Percentiles rank a stretch among this genome's conserved stretches.
Evolutionary conservation across 2,888 invertebrate genomes (phyloP).

Genomic region (Hypselothyrea guttata): DNA sequence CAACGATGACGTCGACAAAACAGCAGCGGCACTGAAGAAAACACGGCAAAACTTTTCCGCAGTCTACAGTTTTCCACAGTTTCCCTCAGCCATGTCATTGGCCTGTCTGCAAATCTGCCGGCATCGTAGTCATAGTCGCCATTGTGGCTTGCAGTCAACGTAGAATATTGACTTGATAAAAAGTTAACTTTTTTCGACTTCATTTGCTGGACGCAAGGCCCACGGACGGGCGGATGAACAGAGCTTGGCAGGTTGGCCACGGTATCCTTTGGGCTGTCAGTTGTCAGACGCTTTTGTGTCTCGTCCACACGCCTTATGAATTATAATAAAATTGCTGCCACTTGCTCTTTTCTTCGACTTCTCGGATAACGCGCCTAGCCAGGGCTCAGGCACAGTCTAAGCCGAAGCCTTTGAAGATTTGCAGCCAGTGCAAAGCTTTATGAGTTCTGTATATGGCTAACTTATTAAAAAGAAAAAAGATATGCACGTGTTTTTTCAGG

Average conservation of each 20-base stretch:
- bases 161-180: slow-evolving; percentile 74
- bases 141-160: slow-evolving; percentile 67
- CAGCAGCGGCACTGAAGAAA: slow-evolving; percentile 21
- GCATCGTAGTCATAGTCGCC: slow-evolving; percentile 23
- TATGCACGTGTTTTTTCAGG: too few species aligned
- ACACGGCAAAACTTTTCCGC: slow-evolving; percentile 58
- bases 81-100: slow-evolving; percentile 62
- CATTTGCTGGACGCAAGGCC: slow-evolving; percentile 39
- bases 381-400: slow-evolving; percentile 1
- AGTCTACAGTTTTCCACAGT: slow-evolving; percentile 25
- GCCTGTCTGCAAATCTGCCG: slow-evolving; percentile 60
- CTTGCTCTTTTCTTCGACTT: slow-evolving; percentile 12
- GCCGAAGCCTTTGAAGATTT: slow-evolving; percentile 14
- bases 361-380: slow-evolving; percentile 14
- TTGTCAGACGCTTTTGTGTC: slow-evolving; percentile 53
- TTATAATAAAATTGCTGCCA: slow-evolving; percentile 64
- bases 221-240: neutral
- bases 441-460: too few species aligned
- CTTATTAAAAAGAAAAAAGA: too few species aligned
- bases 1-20: slow-evolving; percentile 20
- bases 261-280: slow-evolving; percentile 39
- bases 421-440: neutral
- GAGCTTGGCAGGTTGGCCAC: slow-evolving; percentile 9
- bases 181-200: slow-evolving; percentile 61
- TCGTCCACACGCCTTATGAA: slow-evolving; percentile 64